These are phyloP conservation scores for Prorops nasuta DNA, from an alignment of 1,140 invertebrate genomes.

Conservation along the genomic window DNA sequence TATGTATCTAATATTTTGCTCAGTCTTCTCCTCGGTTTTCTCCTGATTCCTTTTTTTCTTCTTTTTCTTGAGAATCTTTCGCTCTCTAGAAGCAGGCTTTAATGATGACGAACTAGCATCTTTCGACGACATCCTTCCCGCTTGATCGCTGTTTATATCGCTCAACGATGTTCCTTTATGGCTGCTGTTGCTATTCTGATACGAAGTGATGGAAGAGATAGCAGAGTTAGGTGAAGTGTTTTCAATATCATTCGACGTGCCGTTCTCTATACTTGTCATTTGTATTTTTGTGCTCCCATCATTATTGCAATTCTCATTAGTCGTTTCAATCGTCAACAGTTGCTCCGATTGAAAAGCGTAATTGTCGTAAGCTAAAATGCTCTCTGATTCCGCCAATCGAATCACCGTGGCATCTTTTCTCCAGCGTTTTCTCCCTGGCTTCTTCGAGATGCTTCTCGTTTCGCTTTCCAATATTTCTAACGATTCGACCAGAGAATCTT, in stretches of 20 bases:
- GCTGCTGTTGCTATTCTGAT: no score
- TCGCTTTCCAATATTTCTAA: neutral
- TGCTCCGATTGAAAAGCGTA: no score
- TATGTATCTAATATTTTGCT: constrained; percentile 29
- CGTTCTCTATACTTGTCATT: neutral
- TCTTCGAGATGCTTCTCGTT: constrained; percentile 22
- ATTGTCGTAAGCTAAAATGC: no score
- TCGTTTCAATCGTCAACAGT: no score
- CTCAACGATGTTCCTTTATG: neutral
- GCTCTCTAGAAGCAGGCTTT: neutral
- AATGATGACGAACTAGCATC: neutral
- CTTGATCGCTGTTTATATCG: neutral
- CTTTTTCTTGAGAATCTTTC: no score
- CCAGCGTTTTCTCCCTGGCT: constrained; percentile 32
- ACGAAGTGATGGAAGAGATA: no score
- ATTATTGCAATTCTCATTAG: no score
- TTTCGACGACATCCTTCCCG: no score
- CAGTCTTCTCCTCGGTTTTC: constrained; percentile 12
- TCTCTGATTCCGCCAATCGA: constrained; percentile 22
- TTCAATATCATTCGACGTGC: neutral
- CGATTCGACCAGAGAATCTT: neutral
- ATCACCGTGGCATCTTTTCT: constrained; percentile 28
- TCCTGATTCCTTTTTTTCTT: constrained; percentile 23
- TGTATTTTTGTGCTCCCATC: no score
- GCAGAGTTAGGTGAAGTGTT: no score